Percentiles rank a stretch among this genome's conserved stretches.
Conservation (phyloP, 2,888 invertebrate species). For the Anagyrus pseudococci region DNA sequence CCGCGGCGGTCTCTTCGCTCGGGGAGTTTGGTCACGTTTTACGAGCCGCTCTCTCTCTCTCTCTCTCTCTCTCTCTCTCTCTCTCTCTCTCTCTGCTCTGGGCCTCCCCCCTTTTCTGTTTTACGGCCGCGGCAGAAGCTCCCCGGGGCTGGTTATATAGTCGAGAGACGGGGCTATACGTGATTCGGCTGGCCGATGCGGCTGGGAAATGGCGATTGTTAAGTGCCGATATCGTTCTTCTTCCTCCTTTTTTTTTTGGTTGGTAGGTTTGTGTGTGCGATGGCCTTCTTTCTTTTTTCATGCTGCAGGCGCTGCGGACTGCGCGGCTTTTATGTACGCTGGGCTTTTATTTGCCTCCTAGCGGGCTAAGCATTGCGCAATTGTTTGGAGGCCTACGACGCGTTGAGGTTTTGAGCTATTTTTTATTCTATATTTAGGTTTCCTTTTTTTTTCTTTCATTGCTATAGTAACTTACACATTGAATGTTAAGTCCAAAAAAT, state of each 20-base stretch:
- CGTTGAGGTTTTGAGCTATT: too few relatives aligned
- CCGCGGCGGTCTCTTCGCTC: conserved; percentile 33
- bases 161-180: neutral
- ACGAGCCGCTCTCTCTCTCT: too few relatives aligned
- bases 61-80: too few relatives aligned
- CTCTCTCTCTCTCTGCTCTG: too few relatives aligned
- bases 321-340: neutral
- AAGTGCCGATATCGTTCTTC: conserved; percentile 1
- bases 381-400: too few relatives aligned
- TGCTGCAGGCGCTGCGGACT: neutral
- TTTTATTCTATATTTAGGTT: too few relatives aligned
- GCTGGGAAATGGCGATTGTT: conserved; percentile 9
- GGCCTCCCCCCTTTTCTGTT: neutral
- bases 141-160: neutral
- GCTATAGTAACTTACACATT: too few relatives aligned
- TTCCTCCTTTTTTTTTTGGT: neutral
- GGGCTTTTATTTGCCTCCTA: neutral
- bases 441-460: too few relatives aligned
- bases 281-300: neutral
- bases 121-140: conserved; percentile 10
- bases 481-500: too few relatives aligned
- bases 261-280: neutral
- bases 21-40: conserved; percentile 54
- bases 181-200: conserved; percentile 3
- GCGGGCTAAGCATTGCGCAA: too few relatives aligned